Evolutionary conservation across 2,888 invertebrate genomes (phyloP).

Genomic region (Synanthedon andrenaeformis): DNA sequence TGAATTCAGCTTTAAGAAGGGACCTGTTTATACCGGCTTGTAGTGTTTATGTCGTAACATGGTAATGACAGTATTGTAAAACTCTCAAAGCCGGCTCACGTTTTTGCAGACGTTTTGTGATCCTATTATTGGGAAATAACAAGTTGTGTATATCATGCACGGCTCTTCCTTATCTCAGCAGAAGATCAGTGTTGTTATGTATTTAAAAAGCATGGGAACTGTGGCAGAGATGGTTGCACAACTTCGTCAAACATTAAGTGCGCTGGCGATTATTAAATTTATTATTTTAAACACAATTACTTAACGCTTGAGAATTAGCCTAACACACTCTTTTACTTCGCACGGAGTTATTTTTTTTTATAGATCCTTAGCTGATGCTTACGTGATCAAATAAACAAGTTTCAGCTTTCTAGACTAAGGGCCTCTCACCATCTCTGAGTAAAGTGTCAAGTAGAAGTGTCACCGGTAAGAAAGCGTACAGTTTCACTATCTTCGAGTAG

Average conservation of each 20-base stretch:
- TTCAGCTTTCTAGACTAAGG: too few relatives aligned
- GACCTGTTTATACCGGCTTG: not conserved
- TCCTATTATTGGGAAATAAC: constrained; percentile 56
- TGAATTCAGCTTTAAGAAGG: constrained; percentile 12
- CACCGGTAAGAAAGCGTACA: too few relatives aligned
- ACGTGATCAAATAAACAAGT: too few relatives aligned
- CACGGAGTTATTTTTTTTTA: too few relatives aligned
- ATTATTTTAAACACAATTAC: constrained; percentile 4
- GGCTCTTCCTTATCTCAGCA: constrained; percentile 47
- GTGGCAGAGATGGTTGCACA: constrained; percentile 41
- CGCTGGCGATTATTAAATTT: too few relatives aligned
- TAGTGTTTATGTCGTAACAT: constrained; percentile 36
- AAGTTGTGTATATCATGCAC: constrained; percentile 32
- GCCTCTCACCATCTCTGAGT: too few relatives aligned
- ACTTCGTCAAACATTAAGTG: constrained; percentile 9
- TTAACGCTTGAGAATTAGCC: too few relatives aligned
- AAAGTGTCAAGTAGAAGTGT: too few relatives aligned
- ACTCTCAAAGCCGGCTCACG: constrained; percentile 44
- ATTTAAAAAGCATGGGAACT: constrained; percentile 56
- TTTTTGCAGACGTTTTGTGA: constrained; percentile 54
- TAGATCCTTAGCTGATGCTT: too few relatives aligned
- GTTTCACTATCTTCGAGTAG: too few relatives aligned
- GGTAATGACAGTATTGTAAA: constrained; percentile 54
- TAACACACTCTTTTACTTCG: too few relatives aligned
- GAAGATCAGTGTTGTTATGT: constrained; percentile 49